Base-by-base conservation (phyloP, 2,113 vertebrate genomes). In the Trichomycterus rosablanca region DNA sequence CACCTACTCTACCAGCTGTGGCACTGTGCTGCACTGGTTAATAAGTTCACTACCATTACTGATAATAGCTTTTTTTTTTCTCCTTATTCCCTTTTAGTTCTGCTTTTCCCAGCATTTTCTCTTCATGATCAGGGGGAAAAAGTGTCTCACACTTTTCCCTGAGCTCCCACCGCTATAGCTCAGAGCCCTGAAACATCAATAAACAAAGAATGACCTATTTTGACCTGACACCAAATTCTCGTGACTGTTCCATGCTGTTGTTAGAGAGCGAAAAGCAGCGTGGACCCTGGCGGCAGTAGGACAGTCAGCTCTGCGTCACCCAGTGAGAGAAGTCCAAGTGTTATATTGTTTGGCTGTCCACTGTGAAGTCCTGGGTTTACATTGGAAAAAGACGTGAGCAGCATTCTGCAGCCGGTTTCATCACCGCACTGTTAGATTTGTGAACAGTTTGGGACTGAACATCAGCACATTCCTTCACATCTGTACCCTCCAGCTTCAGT, bases 151-250 rank as follows among this genome's bases (percentile, higher is more conserved):
- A 28, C 22, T 49, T 18, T 63, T 45, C 26, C 24, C 23, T 20
- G 50, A 66, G 43, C 43, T 62, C 59, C 44, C 34, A 61, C 57
- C 24, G 50, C 51, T 28, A 44, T 59, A 14, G 26, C 59, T 35
- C 48, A 39, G 12, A 37, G 53, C 46, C 15, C 8, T 57, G 48
- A 67, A 39, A 43, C 64, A 49, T 67, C 28, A 67, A 16, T 59
- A 63, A 67, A 63, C 54, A 63, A 48, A 63, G 58, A 67, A 14
- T 3, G 59, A 32, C 42, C 55, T 16, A 20, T 58, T 57, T 50
- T 60, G 40, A 14, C 22, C 32, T 26, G 37, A 18, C 16, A 43
- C 40, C 24, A 63, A 23, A 59, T 32, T 63, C 52, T 52, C 53
- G 15, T 16, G 45, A 23, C 9, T 28, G 43, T 56, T 37, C 30